A percentile compares a stretch with the other conserved stretches of the same genome.
These are phyloP conservation scores for Neoscelio sp. DNA, from an alignment of 2,888 invertebrate species.

Conservation along the genomic window DNA sequence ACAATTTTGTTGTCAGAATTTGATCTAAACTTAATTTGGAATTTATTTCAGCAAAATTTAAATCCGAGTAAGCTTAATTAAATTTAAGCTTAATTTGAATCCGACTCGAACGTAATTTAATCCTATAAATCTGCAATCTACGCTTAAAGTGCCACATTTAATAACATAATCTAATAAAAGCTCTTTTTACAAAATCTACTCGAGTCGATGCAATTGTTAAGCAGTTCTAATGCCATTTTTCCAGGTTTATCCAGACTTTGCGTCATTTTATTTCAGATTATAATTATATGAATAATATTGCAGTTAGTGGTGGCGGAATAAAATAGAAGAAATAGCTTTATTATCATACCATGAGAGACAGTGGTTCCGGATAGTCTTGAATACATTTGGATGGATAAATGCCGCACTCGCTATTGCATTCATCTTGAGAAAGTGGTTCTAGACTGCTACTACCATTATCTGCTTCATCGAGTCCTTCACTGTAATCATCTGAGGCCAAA, in stretches of 20 bases:
- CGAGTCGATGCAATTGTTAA: too few relatives aligned
- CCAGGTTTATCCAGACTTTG: background rate
- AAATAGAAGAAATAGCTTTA: conserved; percentile 34
- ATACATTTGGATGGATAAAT: conserved; percentile 71
- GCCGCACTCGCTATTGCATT: conserved; percentile 78
- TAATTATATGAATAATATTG: conserved; percentile 17
- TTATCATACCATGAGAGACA: conserved; percentile 79
- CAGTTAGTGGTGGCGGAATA: background rate
- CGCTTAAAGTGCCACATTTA: too few relatives aligned
- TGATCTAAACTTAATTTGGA: too few relatives aligned
- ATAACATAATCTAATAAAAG: too few relatives aligned
- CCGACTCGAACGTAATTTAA: too few relatives aligned
- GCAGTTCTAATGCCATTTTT: too few relatives aligned
- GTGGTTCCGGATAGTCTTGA: conserved; percentile 74
- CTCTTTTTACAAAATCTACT: too few relatives aligned
- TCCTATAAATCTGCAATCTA: too few relatives aligned
- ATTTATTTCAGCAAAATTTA: too few relatives aligned
- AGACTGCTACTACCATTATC: conserved; percentile 76
- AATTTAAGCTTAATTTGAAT: too few relatives aligned
- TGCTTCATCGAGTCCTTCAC: conserved; percentile 73
- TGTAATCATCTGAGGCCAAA: conserved; percentile 32
- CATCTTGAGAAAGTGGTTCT: conserved; percentile 79
- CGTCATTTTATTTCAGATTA: background rate
- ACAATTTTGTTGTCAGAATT: too few relatives aligned
- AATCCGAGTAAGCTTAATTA: too few relatives aligned